Base-by-base conservation (phyloP, 2,113 vertebrate species). In the Rhabdornis inornatus region DNA sequence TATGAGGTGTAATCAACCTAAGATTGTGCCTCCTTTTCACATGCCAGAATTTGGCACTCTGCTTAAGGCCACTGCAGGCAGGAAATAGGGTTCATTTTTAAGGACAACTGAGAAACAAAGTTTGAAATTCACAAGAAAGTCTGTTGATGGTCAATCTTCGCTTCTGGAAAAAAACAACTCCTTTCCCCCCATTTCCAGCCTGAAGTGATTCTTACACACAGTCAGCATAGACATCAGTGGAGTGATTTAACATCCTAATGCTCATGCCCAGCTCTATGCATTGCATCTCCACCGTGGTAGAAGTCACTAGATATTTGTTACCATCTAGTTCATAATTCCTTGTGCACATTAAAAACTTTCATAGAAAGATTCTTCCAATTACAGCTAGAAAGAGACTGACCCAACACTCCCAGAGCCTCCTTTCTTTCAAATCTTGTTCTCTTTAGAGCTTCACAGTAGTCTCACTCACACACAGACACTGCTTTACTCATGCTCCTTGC, bases 231-330 rank as follows among this genome's bases (percentile, higher is more conserved):
- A 28, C 23, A 31, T 13, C 27, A 60, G 37, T 21, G 42, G n/a
- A 79, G 18, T 72, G 23, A 77, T 13, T 40, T 19, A 15, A 65
- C 23, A 50, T 22, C 60, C 19, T 56, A 57, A 44, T 44, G 33
- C 21, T 86, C 68, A 42, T 22, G 42, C 14, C 35, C 65, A 89
- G 49, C 18, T 82, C 13, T 16, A 7, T 69, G 49, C 70, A 59
- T 2, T 66, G 61, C 22, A 52, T 28, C 22, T 49, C 39, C 60
- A 69, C 21, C 33, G 37, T 0, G 2, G 33, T 0, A 74, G 12
- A 59, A 70, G 21, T 42, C 42, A 39, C 13, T 8, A 56, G 30
- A 1, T 31, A 40, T 20, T 70, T 85, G 60, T 13, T 23, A 78
- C 19, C 9, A 55, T 83, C 64, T 30, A 45, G 37, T 22, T 79